A percentile compares a stretch with the other conserved stretches of the same genome.
Evolutionary conservation across 1,140 invertebrate species (phyloP).

Genomic region (Metaphire vulgaris): DNA sequence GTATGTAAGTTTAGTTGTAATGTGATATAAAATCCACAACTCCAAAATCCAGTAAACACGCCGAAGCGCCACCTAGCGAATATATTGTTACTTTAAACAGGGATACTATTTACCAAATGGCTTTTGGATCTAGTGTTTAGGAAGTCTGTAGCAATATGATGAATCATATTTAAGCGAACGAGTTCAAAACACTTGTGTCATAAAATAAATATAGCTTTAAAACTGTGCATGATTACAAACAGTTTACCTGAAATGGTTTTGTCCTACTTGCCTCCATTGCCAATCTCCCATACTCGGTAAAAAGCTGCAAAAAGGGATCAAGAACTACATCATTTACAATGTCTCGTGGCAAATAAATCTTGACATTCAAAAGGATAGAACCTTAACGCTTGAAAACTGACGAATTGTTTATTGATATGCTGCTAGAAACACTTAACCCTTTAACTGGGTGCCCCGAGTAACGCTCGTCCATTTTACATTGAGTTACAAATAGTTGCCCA

Average conservation of each 20-base stretch:
- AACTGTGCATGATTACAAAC: no score
- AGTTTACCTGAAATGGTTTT: constrained; percentile 51
- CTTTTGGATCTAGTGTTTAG: not conserved
- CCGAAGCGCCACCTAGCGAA: no score
- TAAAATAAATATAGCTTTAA: not conserved
- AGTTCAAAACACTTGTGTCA: not conserved
- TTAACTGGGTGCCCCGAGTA: not conserved
- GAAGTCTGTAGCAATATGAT: not conserved
- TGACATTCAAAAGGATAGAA: not conserved
- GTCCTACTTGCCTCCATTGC: constrained; percentile 74
- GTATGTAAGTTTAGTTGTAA: not conserved
- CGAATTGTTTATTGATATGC: not conserved
- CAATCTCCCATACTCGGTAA: constrained; percentile 86
- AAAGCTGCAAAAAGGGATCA: constrained; percentile 76
- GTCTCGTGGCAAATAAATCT: no score
- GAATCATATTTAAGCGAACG: not conserved
- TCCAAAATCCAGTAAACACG: not conserved
- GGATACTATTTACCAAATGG: not conserved
- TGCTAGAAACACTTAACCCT: not conserved
- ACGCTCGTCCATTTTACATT: not conserved
- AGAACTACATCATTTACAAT: no score
- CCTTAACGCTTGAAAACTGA: not conserved
- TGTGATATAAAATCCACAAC: not conserved
- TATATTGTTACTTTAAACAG: no score
- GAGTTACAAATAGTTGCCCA: no score